Percentiles rank a stretch among this genome's conserved stretches.
Conservation (phyloP, 2,888 invertebrate genomes). For the Drosophila formosana region DNA sequence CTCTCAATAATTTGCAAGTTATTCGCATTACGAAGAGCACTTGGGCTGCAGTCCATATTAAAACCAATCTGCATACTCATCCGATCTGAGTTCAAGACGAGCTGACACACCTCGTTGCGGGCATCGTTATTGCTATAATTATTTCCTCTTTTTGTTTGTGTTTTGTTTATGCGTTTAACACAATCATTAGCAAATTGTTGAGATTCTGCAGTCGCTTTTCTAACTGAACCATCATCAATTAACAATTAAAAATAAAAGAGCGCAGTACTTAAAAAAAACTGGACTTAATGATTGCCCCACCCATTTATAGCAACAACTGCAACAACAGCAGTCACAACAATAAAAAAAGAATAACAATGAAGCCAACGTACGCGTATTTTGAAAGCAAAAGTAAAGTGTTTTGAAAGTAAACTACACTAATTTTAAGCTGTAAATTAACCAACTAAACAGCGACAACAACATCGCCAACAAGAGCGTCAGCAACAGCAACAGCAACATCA, state of each 20-base stretch:
- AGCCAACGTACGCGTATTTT: slow-evolving; percentile 60
- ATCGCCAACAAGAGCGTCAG: slow-evolving; percentile 1
- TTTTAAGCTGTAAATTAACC: slow-evolving; percentile 80
- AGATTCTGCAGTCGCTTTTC: slow-evolving; percentile 33
- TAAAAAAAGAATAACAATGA: slow-evolving; percentile 33
- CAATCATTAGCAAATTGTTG: slow-evolving; percentile 47
- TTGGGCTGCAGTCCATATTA: slow-evolving; percentile 8
- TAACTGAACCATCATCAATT: slow-evolving; percentile 28
- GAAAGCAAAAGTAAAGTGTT: slow-evolving; percentile 80
- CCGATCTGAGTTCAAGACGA: slow-evolving; percentile 35
- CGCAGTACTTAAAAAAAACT: slow-evolving; percentile 32
- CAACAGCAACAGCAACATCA: slow-evolving; percentile 4
- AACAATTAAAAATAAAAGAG: not conserved
- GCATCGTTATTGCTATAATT: slow-evolving; percentile 7
- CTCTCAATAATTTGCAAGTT: slow-evolving; percentile 5
- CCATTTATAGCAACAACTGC: slow-evolving; percentile 47
- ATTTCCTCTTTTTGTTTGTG: slow-evolving; percentile 9
- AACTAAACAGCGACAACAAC: slow-evolving; percentile 63
- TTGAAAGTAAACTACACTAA: slow-evolving; percentile 80
- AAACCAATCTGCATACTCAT: slow-evolving; percentile 59
- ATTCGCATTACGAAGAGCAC: slow-evolving; percentile 12
- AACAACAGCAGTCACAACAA: slow-evolving; percentile 5
- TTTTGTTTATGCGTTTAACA: slow-evolving; percentile 18
- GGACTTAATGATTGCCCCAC: slow-evolving; percentile 73
- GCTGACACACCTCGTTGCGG: slow-evolving; percentile 41